Percentiles rank a stretch among this genome's conserved stretches.
Conservation (phyloP, 1,140 invertebrate species). For the fruit fly (Drosophila melanogaster) region Release_6_plus_ISO1_MT NT_033777.3:6031001-6031500, state of each 20-base stretch:
- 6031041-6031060: constrained; percentile 23
- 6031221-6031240: constrained; percentile 49
- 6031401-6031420: too few relatives aligned
- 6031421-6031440: too few relatives aligned
- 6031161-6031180: background rate
- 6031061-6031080: constrained; percentile 54
- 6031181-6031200: background rate
- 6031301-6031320: too few relatives aligned
- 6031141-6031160: constrained; percentile 59
- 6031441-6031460: too few relatives aligned
- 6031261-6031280: background rate
- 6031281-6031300: background rate
- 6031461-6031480: too few relatives aligned
- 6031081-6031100: background rate
- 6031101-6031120: background rate
- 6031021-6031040: constrained; percentile 51
- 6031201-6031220: background rate
- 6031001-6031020: constrained; percentile 41
- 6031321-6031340: too few relatives aligned
- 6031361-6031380: too few relatives aligned
- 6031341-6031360: too few relatives aligned
- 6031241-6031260: constrained; percentile 29
- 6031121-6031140: constrained; percentile 43
- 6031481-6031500: too few relatives aligned
- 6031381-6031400: too few relatives aligned